Evolutionary conservation across 2,113 vertebrate genomes (phyloP).

Genomic region (Hydrolagus affinis): DNA sequence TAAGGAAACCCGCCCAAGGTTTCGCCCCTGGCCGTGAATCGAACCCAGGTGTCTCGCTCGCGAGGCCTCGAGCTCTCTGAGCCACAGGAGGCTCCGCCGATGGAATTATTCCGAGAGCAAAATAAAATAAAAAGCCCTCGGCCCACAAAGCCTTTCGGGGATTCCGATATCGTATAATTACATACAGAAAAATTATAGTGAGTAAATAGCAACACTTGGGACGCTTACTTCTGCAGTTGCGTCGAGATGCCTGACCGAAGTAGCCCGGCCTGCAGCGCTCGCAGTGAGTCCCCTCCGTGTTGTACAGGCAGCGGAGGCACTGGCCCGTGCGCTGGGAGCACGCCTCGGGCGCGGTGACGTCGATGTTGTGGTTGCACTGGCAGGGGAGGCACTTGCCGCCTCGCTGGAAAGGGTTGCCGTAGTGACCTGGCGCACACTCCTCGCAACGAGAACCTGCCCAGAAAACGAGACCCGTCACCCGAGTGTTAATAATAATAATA

Average conservation of each 20-base stretch:
- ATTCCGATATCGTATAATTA: too few relatives aligned
- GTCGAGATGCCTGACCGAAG: slow-evolving; percentile 71
- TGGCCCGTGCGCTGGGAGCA: slow-evolving; percentile 72
- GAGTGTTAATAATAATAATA: too few relatives aligned
- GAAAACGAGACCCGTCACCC: background rate
- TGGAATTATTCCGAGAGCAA: too few relatives aligned
- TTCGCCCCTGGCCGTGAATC: too few relatives aligned
- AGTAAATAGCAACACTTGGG: too few relatives aligned
- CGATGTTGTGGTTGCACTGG: slow-evolving; percentile 85
- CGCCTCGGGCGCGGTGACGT: slow-evolving; percentile 62
- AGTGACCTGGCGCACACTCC: slow-evolving; percentile 83
- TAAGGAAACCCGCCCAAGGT: too few relatives aligned
- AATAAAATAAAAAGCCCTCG: too few relatives aligned
- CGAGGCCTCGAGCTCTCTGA: too few relatives aligned
- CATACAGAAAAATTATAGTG: too few relatives aligned
- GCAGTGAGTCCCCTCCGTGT: slow-evolving; percentile 75
- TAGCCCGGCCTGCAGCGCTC: slow-evolving; percentile 71
- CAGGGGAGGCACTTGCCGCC: slow-evolving; percentile 77
- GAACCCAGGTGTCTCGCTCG: too few relatives aligned
- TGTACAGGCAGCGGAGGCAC: slow-evolving; percentile 80
- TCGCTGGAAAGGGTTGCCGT: slow-evolving; percentile 73
- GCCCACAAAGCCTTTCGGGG: too few relatives aligned
- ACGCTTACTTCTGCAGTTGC: slow-evolving; percentile 85
- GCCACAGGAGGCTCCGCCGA: too few relatives aligned
- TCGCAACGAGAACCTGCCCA: slow-evolving; percentile 74